Percentiles rank a stretch among this genome's conserved stretches.
phyloP scores from a whole-genome alignment of 2,113 vertebrate genomes.

The Sminthopsis crassicaudata region DNA sequence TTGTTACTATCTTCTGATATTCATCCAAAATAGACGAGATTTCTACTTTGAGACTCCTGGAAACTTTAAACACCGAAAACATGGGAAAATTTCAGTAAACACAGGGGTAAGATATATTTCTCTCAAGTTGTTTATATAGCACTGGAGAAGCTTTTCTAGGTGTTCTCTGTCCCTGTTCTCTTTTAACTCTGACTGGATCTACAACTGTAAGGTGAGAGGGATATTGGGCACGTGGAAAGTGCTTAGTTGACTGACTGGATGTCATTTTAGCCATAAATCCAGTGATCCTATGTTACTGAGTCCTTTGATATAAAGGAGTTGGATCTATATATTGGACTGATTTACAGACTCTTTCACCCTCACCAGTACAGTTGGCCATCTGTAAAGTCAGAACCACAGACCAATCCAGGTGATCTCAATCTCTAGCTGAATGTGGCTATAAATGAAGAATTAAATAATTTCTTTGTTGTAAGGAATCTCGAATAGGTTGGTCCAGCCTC shows the following conservation, averaged over 20 bases:
- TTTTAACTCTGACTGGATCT: background rate
- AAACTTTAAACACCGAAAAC: background rate
- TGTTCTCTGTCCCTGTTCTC: background rate
- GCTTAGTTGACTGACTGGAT: background rate
- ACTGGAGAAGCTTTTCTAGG: background rate
- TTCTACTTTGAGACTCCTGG: background rate
- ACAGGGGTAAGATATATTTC: background rate
- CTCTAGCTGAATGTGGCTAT: background rate
- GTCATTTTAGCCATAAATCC: background rate
- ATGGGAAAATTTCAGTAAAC: background rate
- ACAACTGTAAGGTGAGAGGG: background rate
- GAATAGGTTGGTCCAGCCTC: background rate
- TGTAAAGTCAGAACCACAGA: background rate
- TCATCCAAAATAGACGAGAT: background rate
- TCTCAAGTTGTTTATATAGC: background rate
- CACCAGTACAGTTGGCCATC: background rate
- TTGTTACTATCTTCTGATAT: background rate
- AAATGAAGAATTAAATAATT: background rate
- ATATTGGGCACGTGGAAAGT: background rate
- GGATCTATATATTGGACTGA: background rate
- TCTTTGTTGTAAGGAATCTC: background rate
- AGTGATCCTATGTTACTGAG: background rate
- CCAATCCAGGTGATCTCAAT: background rate
- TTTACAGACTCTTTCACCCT: background rate
- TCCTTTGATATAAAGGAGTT: background rate